Percentiles rank a stretch among this genome's conserved stretches.
Conservation (phyloP, 2,888 invertebrate species). For the Euphydryas editha region DNA sequence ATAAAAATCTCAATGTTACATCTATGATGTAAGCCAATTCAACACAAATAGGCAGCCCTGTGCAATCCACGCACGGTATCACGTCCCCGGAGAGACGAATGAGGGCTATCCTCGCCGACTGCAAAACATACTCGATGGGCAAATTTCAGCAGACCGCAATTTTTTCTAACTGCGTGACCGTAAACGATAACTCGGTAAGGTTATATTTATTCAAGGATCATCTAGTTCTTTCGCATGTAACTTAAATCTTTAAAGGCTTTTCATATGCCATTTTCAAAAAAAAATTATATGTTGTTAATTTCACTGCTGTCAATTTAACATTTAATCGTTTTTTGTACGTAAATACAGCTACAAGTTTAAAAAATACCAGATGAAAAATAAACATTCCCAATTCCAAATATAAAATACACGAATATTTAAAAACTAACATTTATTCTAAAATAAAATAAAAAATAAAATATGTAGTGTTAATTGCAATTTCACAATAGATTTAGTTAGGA, state of each 20-base stretch:
- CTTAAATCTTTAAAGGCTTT: neutral
- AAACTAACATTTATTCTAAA: neutral
- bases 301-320: no score
- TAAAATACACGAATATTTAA: neutral
- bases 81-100: conserved; percentile 67
- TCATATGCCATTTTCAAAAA: neutral
- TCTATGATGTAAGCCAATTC: neutral
- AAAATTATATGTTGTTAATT: neutral
- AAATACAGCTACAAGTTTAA: neutral
- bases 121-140: conserved; percentile 51
- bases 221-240: conserved; percentile 11
- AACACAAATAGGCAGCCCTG: conserved; percentile 37
- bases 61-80: conserved; percentile 55
- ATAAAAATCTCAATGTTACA: neutral
- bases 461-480: conserved; percentile 26
- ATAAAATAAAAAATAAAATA: neutral
- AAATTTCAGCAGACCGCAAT: conserved; percentile 37
- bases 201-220: conserved; percentile 5
- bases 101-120: conserved; percentile 62
- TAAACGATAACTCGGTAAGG: conserved; percentile 21
- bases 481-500: conserved; percentile 40
- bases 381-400: no score
- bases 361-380: neutral
- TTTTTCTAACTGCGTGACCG: conserved; percentile 35
- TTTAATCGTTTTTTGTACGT: no score